Base-by-base conservation (phyloP, 2,888 invertebrate genomes). In the Drosophila gaucha region DNA sequence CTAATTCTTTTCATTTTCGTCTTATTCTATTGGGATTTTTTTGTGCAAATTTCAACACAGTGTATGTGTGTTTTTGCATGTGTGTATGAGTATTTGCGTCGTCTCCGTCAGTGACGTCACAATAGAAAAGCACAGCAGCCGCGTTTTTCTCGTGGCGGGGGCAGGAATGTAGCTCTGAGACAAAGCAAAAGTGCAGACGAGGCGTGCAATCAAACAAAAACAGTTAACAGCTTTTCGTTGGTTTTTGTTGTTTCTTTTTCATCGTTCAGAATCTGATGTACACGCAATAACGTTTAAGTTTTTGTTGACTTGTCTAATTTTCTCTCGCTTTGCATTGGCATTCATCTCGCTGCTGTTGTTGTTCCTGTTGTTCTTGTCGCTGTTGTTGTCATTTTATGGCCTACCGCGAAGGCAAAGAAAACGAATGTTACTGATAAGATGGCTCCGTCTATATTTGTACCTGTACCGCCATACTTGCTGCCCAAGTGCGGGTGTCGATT, bases 101-200 rank as follows among this genome's bases (percentile, higher is more conserved):
- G 82, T 59, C 63, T 47, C 58, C 56, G 20, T 36, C 50, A 68
- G 73, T 88, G 88, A 84, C 84, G 88, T 84, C 86, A 84, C 84
- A 84, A 88, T 80, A 86, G 84, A 80, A 88, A 88, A 78, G 68
- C 69, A 69, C 66, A 64, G 41, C 62, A 52, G 51, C 49, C 67
- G 80, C 67, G 50, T 52, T 68, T 55, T 83, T 67, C 24, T 36
- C n/a, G 47, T 31, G 14, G 14, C 8, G 38, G 68, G 41, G 36
- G 54, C 9, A 33, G 68, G 49, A 31, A 41, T 55, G 26, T 28
- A 1, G 18, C 10, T 24, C 38, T 39, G 28, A 57, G 49, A 75
- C 56, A 72, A 67, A 66, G 56, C 72, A 55, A 71, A 56, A 47
- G 30, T 30, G 54, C 67, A 57, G 41, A 52, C 46, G 38, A 58